A percentile compares a stretch with the other conserved stretches of the same genome.
Evolutionary conservation across 1,140 invertebrate genomes (phyloP).

Genomic region (Teleogryllus occipitalis): DNA sequence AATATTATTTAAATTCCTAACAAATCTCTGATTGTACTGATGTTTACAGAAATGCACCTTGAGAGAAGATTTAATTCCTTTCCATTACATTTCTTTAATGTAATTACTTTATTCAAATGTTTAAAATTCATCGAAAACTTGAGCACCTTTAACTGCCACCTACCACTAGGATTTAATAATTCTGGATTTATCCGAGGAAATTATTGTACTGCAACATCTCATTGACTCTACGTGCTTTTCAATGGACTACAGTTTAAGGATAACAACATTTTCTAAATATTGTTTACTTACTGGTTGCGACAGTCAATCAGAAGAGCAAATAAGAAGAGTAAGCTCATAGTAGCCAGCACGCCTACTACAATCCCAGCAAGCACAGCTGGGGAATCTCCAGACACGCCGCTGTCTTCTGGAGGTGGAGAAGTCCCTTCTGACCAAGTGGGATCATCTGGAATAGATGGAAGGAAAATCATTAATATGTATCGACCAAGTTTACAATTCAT

Average conservation of each 20-base stretch:
- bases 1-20: background rate
- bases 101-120: background rate
- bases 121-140: background rate
- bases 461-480: too few relatives aligned
- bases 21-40: background rate
- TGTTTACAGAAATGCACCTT: too few relatives aligned
- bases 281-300: slow-evolving; percentile 39
- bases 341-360: slow-evolving; percentile 42
- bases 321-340: slow-evolving; percentile 46
- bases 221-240: background rate
- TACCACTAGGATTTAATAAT: too few relatives aligned
- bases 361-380: slow-evolving; percentile 39
- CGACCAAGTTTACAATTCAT: too few relatives aligned
- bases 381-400: background rate
- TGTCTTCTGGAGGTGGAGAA: background rate
- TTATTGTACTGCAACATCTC: too few relatives aligned
- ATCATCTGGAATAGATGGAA: too few relatives aligned
- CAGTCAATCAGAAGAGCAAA: slow-evolving; percentile 50
- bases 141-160: background rate
- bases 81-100: too few relatives aligned
- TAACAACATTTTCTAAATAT: slow-evolving; percentile 10
- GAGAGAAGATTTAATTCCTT: too few relatives aligned
- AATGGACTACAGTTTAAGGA: background rate
- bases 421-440: too few relatives aligned
- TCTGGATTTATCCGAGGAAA: too few relatives aligned